Conservation (phyloP, 2,113 vertebrate genomes). For the Sphaerodactylus townsendi region DNA sequence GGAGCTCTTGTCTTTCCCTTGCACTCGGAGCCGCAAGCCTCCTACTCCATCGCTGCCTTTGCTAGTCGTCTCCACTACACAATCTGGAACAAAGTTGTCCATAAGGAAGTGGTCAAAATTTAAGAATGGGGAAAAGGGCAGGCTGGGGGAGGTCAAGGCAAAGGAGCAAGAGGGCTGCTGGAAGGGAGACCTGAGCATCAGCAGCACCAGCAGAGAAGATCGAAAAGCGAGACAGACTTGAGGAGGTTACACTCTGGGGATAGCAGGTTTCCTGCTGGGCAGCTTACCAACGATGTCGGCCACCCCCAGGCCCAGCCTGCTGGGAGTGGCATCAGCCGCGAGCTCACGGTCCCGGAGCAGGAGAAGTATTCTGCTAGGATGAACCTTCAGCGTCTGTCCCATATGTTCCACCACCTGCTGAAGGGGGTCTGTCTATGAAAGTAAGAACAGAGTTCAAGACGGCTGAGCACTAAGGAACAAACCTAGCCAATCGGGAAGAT, state of each 20-base stretch:
- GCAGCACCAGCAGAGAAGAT: not conserved
- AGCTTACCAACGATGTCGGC: conserved; percentile 15
- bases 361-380: not conserved
- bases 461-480: not conserved
- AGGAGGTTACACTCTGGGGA: not conserved
- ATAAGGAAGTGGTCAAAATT: not conserved
- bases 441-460: not conserved
- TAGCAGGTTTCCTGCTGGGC: too few relatives aligned
- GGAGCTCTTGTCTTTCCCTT: conserved; percentile 20
- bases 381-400: conserved; percentile 13
- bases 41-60: not conserved
- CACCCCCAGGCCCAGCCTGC: not conserved
- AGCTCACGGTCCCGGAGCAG: not conserved
- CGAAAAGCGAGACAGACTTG: not conserved
- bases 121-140: not conserved
- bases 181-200: not conserved
- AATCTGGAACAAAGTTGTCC: not conserved
- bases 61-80: not conserved
- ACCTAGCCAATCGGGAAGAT: not conserved
- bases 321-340: not conserved
- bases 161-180: not conserved
- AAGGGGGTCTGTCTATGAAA: conserved; percentile 8
- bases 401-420: conserved; percentile 17
- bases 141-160: too few relatives aligned
- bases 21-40: not conserved